Conservation (phyloP, 2,888 invertebrate species). For the Erebia ligea region DNA sequence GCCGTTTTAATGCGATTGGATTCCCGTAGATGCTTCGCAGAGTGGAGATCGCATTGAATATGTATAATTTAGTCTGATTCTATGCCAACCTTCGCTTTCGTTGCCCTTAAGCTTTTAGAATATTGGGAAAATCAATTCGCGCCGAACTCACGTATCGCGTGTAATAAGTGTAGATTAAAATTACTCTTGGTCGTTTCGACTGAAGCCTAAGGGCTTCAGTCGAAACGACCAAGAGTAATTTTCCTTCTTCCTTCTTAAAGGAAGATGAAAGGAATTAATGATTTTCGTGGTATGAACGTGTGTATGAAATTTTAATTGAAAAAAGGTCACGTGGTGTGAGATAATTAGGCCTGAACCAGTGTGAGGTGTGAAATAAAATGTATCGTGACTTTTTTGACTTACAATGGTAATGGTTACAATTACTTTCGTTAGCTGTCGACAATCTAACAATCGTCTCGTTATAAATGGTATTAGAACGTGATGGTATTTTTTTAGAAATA, state of each 20-base stretch:
- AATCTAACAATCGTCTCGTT: no score
- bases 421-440: no score
- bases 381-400: neutral
- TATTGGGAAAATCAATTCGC: conserved; percentile 35
- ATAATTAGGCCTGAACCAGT: neutral
- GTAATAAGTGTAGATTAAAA: conserved; percentile 25
- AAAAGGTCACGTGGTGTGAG: neutral
- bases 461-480: no score
- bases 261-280: conserved; percentile 6
- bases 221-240: no score
- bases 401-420: no score
- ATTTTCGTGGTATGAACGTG: neutral
- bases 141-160: conserved; percentile 22
- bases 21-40: conserved; percentile 60
- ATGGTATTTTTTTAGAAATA: neutral
- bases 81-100: conserved; percentile 56
- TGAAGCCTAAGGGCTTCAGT: conserved; percentile 4
- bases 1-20: conserved; percentile 73
- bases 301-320: neutral
- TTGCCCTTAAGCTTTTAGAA: conserved; percentile 51
- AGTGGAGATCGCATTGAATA: conserved; percentile 64
- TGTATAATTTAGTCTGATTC: conserved; percentile 58
- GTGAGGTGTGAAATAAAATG: neutral
- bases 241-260: no score
- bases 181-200: conserved; percentile 6